Percentiles rank a stretch among this genome's conserved stretches.
Conservation (phyloP, 2,113 vertebrate species). For the Takifugu bimaculatus region DNA sequence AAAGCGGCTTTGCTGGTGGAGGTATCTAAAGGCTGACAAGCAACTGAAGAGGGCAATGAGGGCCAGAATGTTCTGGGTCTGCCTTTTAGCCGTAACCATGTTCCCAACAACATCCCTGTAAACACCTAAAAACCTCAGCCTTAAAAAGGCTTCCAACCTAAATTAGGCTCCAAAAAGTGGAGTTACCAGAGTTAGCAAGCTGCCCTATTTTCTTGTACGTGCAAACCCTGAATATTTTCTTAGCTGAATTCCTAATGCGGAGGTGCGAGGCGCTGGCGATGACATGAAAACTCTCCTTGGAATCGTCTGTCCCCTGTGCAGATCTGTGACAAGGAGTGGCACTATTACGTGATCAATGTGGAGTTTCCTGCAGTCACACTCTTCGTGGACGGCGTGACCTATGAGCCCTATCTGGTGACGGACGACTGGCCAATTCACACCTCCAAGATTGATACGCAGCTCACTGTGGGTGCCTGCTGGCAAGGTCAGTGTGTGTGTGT, state of each 20-base stretch:
- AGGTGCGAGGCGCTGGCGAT: background rate
- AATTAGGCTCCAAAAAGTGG: constrained; percentile 3
- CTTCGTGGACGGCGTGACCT: constrained; percentile 91
- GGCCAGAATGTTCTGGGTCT: constrained; percentile 19
- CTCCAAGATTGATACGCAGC: constrained; percentile 90
- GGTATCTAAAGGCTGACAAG: constrained; percentile 1
- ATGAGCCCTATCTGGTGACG: constrained; percentile 96
- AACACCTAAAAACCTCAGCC: constrained; percentile 34
- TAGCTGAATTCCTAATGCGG: constrained; percentile 10
- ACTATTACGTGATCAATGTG: constrained; percentile 95
- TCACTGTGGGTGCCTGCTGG: constrained; percentile 96
- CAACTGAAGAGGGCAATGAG: constrained; percentile 43
- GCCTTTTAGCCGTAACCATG: constrained; percentile 41
- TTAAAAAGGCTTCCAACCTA: constrained; percentile 30
- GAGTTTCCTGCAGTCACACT: constrained; percentile 92
- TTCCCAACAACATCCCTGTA: constrained; percentile 31
- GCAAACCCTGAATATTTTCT: constrained; percentile 5
- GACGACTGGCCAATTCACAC: constrained; percentile 97
- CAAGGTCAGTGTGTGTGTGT: constrained; percentile 81
- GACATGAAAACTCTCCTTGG: background rate
- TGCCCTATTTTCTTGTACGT: constrained; percentile 19
- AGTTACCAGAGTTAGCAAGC: constrained; percentile 21
- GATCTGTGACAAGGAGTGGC: constrained; percentile 99
- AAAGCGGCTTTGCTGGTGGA: background rate
- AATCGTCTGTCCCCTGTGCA: constrained; percentile 52